These are phyloP conservation scores for Corythornis cristatus DNA, from an alignment of 2,113 vertebrate genomes.

Conservation along the genomic window DNA sequence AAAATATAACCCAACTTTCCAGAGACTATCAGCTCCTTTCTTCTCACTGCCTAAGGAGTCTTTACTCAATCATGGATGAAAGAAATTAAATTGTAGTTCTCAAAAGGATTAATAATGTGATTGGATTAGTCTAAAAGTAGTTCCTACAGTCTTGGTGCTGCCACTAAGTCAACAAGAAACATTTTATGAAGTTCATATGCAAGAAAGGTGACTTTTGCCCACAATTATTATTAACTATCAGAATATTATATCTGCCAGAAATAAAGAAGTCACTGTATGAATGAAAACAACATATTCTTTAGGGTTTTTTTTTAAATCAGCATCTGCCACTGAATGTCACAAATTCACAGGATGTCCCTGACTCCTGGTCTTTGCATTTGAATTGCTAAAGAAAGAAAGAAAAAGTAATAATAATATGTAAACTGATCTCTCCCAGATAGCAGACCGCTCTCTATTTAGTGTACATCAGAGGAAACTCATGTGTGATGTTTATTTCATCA, in stretches of 20 bases:
- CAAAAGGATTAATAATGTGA: neutral
- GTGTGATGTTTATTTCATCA: constrained; percentile 2
- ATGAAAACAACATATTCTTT: neutral
- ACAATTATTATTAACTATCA: neutral
- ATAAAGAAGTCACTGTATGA: neutral
- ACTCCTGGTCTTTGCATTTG: neutral
- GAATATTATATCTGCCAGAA: neutral
- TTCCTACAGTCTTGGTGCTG: neutral
- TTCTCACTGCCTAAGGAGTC: neutral
- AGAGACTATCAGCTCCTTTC: neutral
- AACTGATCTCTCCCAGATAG: neutral
- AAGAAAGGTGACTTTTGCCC: neutral
- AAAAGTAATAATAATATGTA: neutral
- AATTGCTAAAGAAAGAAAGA: neutral
- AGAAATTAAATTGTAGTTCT: neutral
- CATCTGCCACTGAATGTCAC: neutral
- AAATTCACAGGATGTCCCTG: neutral
- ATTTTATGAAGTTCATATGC: neutral
- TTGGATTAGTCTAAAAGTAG: neutral
- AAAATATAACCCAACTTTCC: neutral
- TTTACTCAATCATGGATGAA: neutral
- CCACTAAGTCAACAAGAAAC: neutral
- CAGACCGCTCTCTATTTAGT: constrained; percentile 18
- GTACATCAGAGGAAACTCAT: neutral
- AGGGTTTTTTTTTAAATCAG: neutral